phyloP scores from a whole-genome alignment of 2,888 invertebrate species.

The Drosophila rellima region DNA sequence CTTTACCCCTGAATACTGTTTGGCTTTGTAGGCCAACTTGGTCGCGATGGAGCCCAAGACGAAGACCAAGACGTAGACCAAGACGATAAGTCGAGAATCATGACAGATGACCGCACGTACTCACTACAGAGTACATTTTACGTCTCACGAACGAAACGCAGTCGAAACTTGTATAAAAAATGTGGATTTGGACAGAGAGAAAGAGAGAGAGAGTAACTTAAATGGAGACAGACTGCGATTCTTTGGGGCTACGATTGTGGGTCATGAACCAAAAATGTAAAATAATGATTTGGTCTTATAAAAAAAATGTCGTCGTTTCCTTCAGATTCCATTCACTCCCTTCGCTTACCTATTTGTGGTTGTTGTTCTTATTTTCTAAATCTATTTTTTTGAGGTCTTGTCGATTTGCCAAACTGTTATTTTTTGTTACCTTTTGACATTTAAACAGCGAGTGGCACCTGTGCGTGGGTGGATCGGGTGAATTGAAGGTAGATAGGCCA shows the following conservation, averaged over 20 bases:
- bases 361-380: background rate
- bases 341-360: slow-evolving; percentile 20
- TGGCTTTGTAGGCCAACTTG: slow-evolving; percentile 68
- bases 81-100: slow-evolving; percentile 62
- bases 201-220: background rate
- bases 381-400: slow-evolving; percentile 37
- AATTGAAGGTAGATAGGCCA: slow-evolving; percentile 5
- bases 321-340: slow-evolving; percentile 3
- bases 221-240: slow-evolving; percentile 24
- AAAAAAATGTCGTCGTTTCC: slow-evolving; percentile 39
- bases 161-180: slow-evolving; percentile 38
- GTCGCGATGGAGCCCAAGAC: slow-evolving; percentile 25
- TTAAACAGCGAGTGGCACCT: slow-evolving; percentile 37
- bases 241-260: slow-evolving; percentile 61
- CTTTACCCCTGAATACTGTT: background rate
- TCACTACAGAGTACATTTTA: slow-evolving; percentile 54
- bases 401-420: slow-evolving; percentile 56
- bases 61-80: slow-evolving; percentile 23
- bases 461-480: slow-evolving; percentile 12
- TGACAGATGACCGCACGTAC: slow-evolving; percentile 81
- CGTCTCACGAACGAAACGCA: slow-evolving; percentile 59
- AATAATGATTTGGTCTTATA: slow-evolving; percentile 72
- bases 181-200: background rate
- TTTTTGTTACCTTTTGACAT: slow-evolving; percentile 23
- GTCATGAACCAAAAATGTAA: slow-evolving; percentile 78